Conservation (phyloP, 1,140 invertebrate genomes). For the Panagrolaimus sp. region DNA sequence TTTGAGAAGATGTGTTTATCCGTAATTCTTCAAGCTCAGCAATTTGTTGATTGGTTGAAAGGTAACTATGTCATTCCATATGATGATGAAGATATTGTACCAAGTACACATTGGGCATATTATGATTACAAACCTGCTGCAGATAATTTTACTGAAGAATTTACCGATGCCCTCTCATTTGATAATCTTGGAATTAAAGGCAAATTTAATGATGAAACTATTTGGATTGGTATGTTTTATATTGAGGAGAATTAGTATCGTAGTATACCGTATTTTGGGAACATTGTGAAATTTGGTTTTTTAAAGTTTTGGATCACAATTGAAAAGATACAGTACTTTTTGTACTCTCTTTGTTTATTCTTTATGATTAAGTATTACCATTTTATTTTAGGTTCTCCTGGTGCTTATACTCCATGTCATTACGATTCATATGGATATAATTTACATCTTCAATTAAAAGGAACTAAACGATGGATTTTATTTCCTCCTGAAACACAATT, state of each 20-base stretch:
- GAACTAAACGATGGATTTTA: conserved; percentile 83
- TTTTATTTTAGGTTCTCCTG: conserved; percentile 68
- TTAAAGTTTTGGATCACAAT: background rate
- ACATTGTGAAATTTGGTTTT: conserved; percentile 1
- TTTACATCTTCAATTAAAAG: conserved; percentile 72
- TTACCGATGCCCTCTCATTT: conserved; percentile 20
- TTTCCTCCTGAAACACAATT: conserved; percentile 71
- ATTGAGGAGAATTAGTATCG: too few relatives aligned
- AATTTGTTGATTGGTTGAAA: background rate
- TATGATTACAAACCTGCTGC: conserved; percentile 24
- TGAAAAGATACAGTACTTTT: background rate
- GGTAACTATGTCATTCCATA: background rate
- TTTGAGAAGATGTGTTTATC: background rate
- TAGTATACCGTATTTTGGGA: background rate
- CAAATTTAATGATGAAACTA: conserved; percentile 19
- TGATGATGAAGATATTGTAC: background rate
- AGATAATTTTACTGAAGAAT: conserved; percentile 21
- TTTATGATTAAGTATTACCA: background rate
- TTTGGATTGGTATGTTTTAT: conserved; percentile 27
- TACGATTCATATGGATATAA: conserved; percentile 89
- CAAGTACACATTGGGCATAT: conserved; percentile 29
- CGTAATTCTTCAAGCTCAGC: background rate
- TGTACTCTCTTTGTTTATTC: background rate
- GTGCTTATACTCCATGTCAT: conserved; percentile 85
- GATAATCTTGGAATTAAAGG: conserved; percentile 14